These are phyloP conservation scores for Unio delphinus DNA, from an alignment of 2,888 invertebrate genomes.

Conservation along the genomic window DNA sequence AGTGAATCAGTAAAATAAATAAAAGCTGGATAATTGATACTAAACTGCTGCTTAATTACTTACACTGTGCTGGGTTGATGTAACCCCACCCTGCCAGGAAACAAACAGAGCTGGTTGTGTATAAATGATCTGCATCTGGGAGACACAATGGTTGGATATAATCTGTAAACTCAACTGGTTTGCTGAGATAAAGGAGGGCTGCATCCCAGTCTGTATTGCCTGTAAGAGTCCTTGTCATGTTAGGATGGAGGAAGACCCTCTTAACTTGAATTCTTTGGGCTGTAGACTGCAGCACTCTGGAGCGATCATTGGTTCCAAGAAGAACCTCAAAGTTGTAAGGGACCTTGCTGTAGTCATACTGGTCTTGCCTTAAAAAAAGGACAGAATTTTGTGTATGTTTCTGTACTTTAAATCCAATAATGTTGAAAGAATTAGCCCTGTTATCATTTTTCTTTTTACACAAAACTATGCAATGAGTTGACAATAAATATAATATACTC, in stretches of 20 bases:
- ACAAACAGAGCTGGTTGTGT: constrained; percentile 35
- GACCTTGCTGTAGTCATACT: constrained; percentile 34
- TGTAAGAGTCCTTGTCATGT: constrained; percentile 22
- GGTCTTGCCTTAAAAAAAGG: too few relatives aligned
- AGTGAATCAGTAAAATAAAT: background rate
- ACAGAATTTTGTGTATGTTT: too few relatives aligned
- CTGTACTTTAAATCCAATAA: too few relatives aligned
- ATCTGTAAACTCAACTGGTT: constrained; percentile 38
- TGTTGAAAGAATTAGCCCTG: too few relatives aligned
- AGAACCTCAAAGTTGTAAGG: constrained; percentile 45
- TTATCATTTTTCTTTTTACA: too few relatives aligned
- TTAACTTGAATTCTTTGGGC: constrained; percentile 31
- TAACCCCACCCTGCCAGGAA: constrained; percentile 59
- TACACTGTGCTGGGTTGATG: constrained; percentile 47
- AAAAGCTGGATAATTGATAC: background rate
- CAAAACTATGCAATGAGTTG: too few relatives aligned
- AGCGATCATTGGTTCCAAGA: constrained; percentile 35
- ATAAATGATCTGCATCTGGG: constrained; percentile 23
- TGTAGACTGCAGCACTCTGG: constrained; percentile 8
- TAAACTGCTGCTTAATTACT: constrained; percentile 8
- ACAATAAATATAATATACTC: too few relatives aligned
- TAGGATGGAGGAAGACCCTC: constrained; percentile 43
- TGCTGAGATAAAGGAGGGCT: constrained; percentile 47
- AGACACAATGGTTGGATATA: constrained; percentile 56
- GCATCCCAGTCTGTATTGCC: constrained; percentile 49